These are phyloP conservation scores for Dorcus hopei DNA, from an alignment of 2,888 invertebrate species.

Conservation along the genomic window DNA sequence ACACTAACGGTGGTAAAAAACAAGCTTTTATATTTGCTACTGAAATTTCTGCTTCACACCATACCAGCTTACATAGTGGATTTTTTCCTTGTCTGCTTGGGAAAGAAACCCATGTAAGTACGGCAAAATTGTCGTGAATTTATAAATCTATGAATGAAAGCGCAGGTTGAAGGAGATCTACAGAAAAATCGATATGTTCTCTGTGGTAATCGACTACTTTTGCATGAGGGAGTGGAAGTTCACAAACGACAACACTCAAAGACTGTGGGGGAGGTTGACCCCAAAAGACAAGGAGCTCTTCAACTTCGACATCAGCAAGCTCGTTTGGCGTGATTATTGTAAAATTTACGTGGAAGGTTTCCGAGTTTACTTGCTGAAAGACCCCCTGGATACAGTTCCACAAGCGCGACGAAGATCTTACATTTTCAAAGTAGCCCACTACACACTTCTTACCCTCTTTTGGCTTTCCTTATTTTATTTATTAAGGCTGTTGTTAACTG, in stretches of 20 bases:
- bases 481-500: not conserved
- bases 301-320: conserved; percentile 16
- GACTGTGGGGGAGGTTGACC: conserved; percentile 52
- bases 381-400: conserved; percentile 70
- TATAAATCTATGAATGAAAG: not conserved
- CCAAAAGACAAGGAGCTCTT: conserved; percentile 40
- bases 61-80: conserved; percentile 53
- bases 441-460: conserved; percentile 19
- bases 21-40: conserved; percentile 55
- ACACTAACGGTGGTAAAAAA: conserved; percentile 61
- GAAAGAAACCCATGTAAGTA: conserved; percentile 54
- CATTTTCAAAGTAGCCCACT: conserved; percentile 39
- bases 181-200: too few species aligned
- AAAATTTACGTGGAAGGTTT: conserved; percentile 68
- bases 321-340: conserved; percentile 75
- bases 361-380: conserved; percentile 75
- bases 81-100: conserved; percentile 39
- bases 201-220: too few species aligned
- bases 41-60: conserved; percentile 59
- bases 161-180: too few species aligned
- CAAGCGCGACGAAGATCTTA: conserved; percentile 59
- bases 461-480: not conserved
- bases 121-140: too few species aligned
- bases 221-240: too few species aligned
- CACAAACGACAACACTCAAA: too few species aligned